Base-by-base conservation (phyloP, 2,797 vertebrate genomes). In the Melopsittacus undulatus region DNA sequence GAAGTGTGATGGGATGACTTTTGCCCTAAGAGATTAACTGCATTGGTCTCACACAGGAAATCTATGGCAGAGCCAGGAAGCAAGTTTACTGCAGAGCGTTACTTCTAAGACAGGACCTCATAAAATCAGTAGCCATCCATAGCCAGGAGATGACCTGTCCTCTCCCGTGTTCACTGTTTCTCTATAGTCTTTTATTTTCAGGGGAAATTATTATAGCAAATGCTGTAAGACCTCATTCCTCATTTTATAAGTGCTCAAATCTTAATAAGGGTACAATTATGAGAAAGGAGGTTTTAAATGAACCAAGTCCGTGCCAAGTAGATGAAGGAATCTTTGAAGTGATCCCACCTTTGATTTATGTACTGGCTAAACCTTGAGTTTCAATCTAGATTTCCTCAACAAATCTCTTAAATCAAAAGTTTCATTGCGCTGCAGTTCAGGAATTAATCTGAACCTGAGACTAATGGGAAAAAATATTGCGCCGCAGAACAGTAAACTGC, bases 391-490 rank as follows among this genome's bases (percentile, higher is more conserved):
- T 96, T 96, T 97, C 95, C 90, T 95, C 92, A 94, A 90, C 94
- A 96, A 95, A 96, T 97, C 94, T 96, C 94, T 92, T 97, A 96
- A 97, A 96, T 97, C 94, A 97, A 93, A 96, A 93, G 78, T 93
- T 95, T 95, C 94, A 87, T 89, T 96, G 94, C 91, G 1, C 54
- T 87, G 83, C 83, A 89, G 76, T 79, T 95, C 86, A 92, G 93
- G 94, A 97, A 96, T 95, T 96, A 95, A 92, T 95, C 88, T 89
- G 92, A 94, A 85, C 93, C 86, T 72, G 90, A 95, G 88, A 87
- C 94, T 91, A 87, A 95, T 78, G 82, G 90, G 79, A 79, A 43
- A 90, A 96, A 96, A 94, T 94, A 91, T 61, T 70, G 74, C 87
- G 83, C 92, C 20, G 0, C 95, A 93, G 92, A 95, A 94, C 68